Conservation (phyloP, 2,797 vertebrate species). For the Manis javanica region DNA sequence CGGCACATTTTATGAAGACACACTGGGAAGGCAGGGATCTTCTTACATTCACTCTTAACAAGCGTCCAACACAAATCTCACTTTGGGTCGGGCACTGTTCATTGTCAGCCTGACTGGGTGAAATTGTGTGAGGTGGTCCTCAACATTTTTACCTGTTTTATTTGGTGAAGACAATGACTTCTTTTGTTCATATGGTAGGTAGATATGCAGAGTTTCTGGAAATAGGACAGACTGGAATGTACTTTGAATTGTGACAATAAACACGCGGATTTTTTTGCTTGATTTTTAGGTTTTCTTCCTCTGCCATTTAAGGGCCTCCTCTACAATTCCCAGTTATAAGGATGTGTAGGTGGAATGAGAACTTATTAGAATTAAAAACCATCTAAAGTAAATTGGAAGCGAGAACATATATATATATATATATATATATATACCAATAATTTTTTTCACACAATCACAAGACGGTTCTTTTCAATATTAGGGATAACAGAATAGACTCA, state of each 20-base stretch:
- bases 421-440: background rate
- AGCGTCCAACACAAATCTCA: background rate
- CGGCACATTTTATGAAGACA: background rate
- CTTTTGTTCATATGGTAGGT: constrained; percentile 50
- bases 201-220: constrained; percentile 59
- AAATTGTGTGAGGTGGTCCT: background rate
- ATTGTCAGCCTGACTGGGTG: background rate
- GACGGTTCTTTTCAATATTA: background rate
- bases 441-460: background rate
- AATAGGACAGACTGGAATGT: constrained; percentile 34
- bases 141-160: background rate
- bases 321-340: background rate
- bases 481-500: background rate
- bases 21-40: background rate
- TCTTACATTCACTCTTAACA: background rate
- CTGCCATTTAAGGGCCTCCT: background rate
- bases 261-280: background rate
- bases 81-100: background rate
- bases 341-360: background rate
- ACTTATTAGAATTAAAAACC: background rate
- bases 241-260: background rate
- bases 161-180: constrained; percentile 39
- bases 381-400: background rate
- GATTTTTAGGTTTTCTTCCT: background rate
- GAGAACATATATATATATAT: background rate